Conservation (phyloP, 1,140 invertebrate species). For the Saccostrea echinata region DNA sequence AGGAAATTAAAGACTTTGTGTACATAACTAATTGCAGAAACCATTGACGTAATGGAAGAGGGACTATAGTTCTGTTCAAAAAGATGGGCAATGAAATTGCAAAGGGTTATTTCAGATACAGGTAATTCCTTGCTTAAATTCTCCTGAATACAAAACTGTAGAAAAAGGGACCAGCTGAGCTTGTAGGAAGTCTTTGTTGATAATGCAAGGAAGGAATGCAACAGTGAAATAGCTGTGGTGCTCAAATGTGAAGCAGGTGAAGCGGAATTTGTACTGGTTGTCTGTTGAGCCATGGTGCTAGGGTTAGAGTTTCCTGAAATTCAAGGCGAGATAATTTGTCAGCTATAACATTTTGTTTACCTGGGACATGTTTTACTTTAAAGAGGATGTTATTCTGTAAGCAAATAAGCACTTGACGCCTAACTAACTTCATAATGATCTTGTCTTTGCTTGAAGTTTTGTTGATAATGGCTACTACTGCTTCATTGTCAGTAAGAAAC, state of each 20-base stretch:
- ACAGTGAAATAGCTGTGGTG: conserved; percentile 1
- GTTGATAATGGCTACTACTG: conserved; percentile 46
- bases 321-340: conserved; percentile 45
- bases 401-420: conserved; percentile 30
- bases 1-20: too few relatives aligned
- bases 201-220: not conserved
- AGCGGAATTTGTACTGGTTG: conserved; percentile 4
- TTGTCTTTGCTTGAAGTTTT: conserved; percentile 41
- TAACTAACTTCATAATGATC: conserved; percentile 33
- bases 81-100: conserved; percentile 41
- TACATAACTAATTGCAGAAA: too few relatives aligned
- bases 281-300: conserved; percentile 29
- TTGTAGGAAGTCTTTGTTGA: conserved; percentile 40
- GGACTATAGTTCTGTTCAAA: conserved; percentile 38
- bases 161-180: conserved; percentile 2
- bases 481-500: conserved; percentile 44
- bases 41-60: conserved; percentile 28
- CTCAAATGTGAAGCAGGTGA: conserved; percentile 35
- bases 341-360: conserved; percentile 33
- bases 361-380: conserved; percentile 39
- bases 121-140: not conserved
- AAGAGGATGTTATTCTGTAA: conserved; percentile 34
- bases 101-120: conserved; percentile 3
- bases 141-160: not conserved
- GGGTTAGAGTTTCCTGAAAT: conserved; percentile 30